Percentiles rank a stretch among this genome's conserved stretches.
Evolutionary conservation across 2,888 invertebrate species (phyloP).

Genomic region (Masnerella sp.): DNA sequence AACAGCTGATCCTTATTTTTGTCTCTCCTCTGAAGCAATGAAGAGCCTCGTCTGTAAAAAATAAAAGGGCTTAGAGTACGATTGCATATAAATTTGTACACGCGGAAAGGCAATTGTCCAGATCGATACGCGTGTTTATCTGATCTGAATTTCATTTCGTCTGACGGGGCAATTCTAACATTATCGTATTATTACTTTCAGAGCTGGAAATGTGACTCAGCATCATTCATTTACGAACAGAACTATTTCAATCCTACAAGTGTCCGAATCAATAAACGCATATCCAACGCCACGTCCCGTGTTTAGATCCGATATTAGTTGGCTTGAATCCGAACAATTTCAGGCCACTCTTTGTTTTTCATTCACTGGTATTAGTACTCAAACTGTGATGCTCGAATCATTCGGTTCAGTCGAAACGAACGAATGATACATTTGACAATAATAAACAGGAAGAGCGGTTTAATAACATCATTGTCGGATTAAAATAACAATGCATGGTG

Average conservation of each 20-base stretch:
- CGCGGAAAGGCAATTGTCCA: neutral
- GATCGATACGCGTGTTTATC: conserved; percentile 19
- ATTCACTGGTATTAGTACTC: too few species aligned
- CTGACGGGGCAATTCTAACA: conserved; percentile 24
- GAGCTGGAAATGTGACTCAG: conserved; percentile 30
- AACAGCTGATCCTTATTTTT: conserved; percentile 72
- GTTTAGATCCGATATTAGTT: conserved; percentile 20
- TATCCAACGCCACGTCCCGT: conserved; percentile 8
- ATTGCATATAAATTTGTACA: neutral
- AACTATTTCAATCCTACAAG: conserved; percentile 35
- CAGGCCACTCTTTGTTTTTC: too few species aligned
- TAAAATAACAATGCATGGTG: conserved; percentile 59
- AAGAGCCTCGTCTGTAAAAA: conserved; percentile 67
- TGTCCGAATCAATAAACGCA: conserved; percentile 30
- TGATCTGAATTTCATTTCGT: conserved; percentile 34
- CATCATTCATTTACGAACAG: conserved; percentile 17
- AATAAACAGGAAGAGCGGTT: conserved; percentile 63
- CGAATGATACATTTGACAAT: conserved; percentile 49
- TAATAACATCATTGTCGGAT: conserved; percentile 61
- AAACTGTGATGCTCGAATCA: conserved; percentile 19
- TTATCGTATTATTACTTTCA: conserved; percentile 37
- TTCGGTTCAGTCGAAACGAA: conserved; percentile 26
- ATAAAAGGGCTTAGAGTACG: conserved; percentile 3
- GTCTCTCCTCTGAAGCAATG: conserved; percentile 64
- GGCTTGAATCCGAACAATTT: too few species aligned